A percentile compares a stretch with the other conserved stretches of the same genome.
phyloP scores from a whole-genome alignment of 2,888 invertebrate species.

The Tuta absoluta region DNA sequence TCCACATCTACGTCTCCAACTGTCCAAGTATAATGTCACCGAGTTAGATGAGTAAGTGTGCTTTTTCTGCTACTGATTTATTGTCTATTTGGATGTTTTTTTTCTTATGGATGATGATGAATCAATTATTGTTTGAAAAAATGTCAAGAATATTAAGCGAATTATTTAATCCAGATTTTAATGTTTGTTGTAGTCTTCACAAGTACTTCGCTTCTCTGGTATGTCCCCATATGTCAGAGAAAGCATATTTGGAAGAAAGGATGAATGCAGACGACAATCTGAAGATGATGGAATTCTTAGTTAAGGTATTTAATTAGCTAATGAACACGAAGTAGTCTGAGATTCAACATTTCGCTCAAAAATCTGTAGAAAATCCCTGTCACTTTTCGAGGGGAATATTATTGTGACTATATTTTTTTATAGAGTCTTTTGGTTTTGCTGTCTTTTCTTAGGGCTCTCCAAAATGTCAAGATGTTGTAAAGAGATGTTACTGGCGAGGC shows the following conservation, averaged over 20 bases:
- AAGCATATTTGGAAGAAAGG: conserved; percentile 43
- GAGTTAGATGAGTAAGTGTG: conserved; percentile 61
- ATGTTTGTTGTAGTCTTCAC: conserved; percentile 48
- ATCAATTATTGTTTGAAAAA: no score
- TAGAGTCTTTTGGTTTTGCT: no score
- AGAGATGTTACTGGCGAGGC: conserved; percentile 69
- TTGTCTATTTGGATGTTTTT: not conserved
- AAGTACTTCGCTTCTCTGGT: conserved; percentile 67
- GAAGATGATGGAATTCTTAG: conserved; percentile 59
- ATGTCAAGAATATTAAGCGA: no score
- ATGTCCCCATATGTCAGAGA: conserved; percentile 63
- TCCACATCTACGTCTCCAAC: conserved; percentile 68
- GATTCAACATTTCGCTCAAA: no score
- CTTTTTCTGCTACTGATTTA: no score
- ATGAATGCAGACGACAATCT: conserved; percentile 50
- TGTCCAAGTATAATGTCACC: conserved; percentile 60
- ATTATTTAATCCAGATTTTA: no score
- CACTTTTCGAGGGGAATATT: no score
- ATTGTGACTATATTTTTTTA: no score
- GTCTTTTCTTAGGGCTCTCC: conserved; percentile 56
- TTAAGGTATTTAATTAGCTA: conserved; percentile 49
- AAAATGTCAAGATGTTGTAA: conserved; percentile 66
- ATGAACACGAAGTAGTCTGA: no score
- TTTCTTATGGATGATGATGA: no score
- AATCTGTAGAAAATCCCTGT: no score